Evolutionary conservation across 1,140 invertebrate species (phyloP), one percentile per base, ranked within the genome.

Genomic region (Trinorchestia longiramus): DNA sequence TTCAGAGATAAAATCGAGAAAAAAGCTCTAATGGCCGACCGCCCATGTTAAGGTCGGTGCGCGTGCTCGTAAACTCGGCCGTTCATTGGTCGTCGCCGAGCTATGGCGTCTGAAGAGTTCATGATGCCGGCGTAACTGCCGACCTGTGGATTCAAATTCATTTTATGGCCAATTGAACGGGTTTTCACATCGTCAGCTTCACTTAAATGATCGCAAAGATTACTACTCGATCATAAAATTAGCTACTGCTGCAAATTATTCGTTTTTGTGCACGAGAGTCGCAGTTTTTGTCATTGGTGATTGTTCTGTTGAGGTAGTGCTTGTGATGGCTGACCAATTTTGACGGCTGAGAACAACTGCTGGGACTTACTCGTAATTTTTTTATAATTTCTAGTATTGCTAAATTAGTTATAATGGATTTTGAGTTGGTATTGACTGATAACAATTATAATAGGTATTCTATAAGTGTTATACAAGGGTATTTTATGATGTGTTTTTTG

Each of bases 141-240:
- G 92, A 94, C 92, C 92, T 94, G 92, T 94, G 44, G 92, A 94
- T 94, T 94, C 92, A 94, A 90, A 90, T 90, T 90, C 88, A 90
- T 90, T 90, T 90, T 90, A 90, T 90, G n/a, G 88, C 88, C 88
- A 42, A 43, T 90, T 90, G n/a, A 90, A 90, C 36, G 88, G 41
- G 3, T 41, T 90, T 90, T 90, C 62, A 77, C 62, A 77, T 77
- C 62, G 62, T 77, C 3, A 1, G 36, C 62, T 77, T 77, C 62
- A 77, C 15, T 77, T 23, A 77, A 28, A 77, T 77, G 62, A 77
- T 77, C 62, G 62, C 62, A 77, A 77, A 77, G 62, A 77, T 77
- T 77, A 77, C 62, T 28, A 36, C 62, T 77, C 3, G 62, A 1
- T 77, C 36, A 19, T 77, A 15, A 77, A 77, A 77, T 77, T 77